A percentile compares a stretch with the other conserved stretches of the same genome.
These are phyloP conservation scores for Dryas iulia DNA, from an alignment of 1,140 invertebrate species.

Conservation along the genomic window DNA sequence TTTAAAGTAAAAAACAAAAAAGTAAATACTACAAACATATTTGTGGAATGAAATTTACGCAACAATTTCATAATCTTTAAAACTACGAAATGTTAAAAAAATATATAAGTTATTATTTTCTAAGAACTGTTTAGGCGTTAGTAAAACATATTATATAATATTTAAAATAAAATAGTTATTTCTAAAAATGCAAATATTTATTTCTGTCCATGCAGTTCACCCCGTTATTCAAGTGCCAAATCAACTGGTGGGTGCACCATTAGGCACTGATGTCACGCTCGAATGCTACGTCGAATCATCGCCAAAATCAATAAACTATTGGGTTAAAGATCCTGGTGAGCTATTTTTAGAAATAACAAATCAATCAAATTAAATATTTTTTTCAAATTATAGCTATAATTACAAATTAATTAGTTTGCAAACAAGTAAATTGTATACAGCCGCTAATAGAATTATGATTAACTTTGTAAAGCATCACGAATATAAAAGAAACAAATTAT, in stretches of 20 bases:
- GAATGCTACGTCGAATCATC: constrained; percentile 95
- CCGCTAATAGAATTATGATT: constrained; percentile 37
- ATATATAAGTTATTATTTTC: too few relatives aligned
- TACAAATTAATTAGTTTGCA: not conserved
- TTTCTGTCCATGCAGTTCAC: constrained; percentile 86
- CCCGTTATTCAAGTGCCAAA: constrained; percentile 94
- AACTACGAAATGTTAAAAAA: too few relatives aligned
- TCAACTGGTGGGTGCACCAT: constrained; percentile 91
- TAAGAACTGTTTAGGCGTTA: too few relatives aligned
- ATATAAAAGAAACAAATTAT: constrained; percentile 77
- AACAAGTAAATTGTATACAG: not conserved
- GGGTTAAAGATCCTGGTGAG: constrained; percentile 90
- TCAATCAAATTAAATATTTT: not conserved
- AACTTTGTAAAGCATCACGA: constrained; percentile 48
- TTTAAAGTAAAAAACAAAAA: too few relatives aligned
- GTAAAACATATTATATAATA: not conserved
- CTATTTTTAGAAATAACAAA: constrained; percentile 12
- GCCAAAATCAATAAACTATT: constrained; percentile 94
- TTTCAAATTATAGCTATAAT: not conserved
- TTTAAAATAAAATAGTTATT: not conserved
- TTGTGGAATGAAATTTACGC: too few relatives aligned
- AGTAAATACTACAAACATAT: too few relatives aligned
- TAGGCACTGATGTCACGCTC: constrained; percentile 91
- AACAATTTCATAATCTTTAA: too few relatives aligned
- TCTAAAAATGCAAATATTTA: too few relatives aligned